phyloP scores from a whole-genome alignment of 1,140 invertebrate genomes.

The Atopsyche davidsoni region DNA sequence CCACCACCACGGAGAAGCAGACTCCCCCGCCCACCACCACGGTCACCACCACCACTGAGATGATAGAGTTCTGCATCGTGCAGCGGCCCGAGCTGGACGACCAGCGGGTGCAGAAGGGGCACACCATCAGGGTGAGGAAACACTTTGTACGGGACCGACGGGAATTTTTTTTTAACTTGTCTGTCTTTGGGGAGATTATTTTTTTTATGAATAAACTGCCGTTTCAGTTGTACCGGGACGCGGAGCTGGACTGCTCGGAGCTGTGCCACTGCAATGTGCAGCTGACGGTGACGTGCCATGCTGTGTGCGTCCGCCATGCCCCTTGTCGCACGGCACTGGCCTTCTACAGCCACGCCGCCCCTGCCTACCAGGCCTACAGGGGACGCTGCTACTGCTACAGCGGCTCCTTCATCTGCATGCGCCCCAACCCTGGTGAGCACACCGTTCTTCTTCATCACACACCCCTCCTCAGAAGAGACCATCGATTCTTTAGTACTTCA shows the following conservation, averaged over 20 bases:
- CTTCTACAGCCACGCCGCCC: slow-evolving; percentile 82
- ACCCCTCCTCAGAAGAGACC: too few species aligned
- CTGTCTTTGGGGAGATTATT: background rate
- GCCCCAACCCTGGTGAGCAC: slow-evolving; percentile 67
- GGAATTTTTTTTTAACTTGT: background rate
- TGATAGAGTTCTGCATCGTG: slow-evolving; percentile 73
- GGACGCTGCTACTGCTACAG: slow-evolving; percentile 86
- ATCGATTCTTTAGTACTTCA: too few species aligned
- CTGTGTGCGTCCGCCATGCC: slow-evolving; percentile 75
- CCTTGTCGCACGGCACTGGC: slow-evolving; percentile 80
- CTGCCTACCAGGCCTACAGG: slow-evolving; percentile 80
- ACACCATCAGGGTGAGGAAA: slow-evolving; percentile 63
- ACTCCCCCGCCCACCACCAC: slow-evolving; percentile 51
- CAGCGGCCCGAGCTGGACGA: slow-evolving; percentile 68
- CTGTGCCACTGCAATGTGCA: slow-evolving; percentile 72
- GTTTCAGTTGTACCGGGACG: slow-evolving; percentile 73
- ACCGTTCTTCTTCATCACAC: too few species aligned
- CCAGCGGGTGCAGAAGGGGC: slow-evolving; percentile 67
- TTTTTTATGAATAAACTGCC: slow-evolving; percentile 3
- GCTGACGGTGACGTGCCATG: slow-evolving; percentile 72
- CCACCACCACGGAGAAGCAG: slow-evolving; percentile 43
- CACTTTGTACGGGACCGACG: background rate
- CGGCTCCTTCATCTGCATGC: slow-evolving; percentile 84
- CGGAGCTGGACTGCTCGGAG: slow-evolving; percentile 69
- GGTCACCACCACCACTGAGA: slow-evolving; percentile 61